phyloP scores from a whole-genome alignment of 2,888 invertebrate species.

The Brachyptera putata region DNA sequence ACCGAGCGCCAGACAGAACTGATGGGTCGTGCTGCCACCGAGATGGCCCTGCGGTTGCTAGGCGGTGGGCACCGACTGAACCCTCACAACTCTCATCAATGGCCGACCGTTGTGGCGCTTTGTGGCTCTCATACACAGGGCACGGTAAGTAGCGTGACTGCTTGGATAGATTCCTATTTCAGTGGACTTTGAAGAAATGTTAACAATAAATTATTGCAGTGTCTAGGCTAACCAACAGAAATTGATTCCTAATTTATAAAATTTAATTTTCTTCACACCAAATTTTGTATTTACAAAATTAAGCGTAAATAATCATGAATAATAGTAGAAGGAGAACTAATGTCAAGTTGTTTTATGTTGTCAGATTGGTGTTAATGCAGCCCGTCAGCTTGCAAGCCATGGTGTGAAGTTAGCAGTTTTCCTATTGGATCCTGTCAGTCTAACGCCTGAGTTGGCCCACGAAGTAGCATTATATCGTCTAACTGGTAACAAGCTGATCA shows the following conservation, averaged over 20 bases:
- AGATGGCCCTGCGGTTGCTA: constrained; percentile 75
- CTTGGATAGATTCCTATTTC: not conserved
- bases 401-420: constrained; percentile 68
- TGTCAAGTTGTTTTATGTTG: not conserved
- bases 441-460: constrained; percentile 46
- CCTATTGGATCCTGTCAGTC: constrained; percentile 44
- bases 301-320: not conserved
- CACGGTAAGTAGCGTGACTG: constrained; percentile 43
- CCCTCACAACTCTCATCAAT: constrained; percentile 83
- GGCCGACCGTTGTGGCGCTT: constrained; percentile 74
- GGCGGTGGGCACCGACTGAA: constrained; percentile 81
- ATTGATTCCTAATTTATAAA: too few species aligned
- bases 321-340: not conserved
- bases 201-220: too few species aligned
- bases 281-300: not conserved
- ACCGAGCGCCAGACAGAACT: constrained; percentile 66
- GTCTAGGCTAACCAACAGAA: too few species aligned
- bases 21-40: constrained; percentile 77
- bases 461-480: constrained; percentile 65
- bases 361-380: constrained; percentile 62
- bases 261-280: too few species aligned
- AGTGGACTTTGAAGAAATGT: not conserved
- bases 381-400: constrained; percentile 76
- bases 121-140: constrained; percentile 61
- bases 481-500: constrained; percentile 47